A percentile compares a stretch with the other conserved stretches of the same genome.
Conservation (phyloP, 2,888 invertebrate genomes). For the Apamea crenata region DNA sequence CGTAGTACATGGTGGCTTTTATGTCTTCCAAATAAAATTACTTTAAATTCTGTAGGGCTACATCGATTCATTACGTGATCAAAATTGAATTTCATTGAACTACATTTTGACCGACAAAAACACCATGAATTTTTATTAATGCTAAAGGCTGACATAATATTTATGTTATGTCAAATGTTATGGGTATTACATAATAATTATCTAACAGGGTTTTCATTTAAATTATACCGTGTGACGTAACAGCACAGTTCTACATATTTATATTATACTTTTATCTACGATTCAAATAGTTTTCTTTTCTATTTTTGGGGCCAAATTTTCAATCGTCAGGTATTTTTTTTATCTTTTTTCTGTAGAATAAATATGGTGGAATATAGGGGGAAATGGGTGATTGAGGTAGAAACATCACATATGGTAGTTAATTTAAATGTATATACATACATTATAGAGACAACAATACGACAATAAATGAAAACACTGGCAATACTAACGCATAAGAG, state of each 20-base stretch:
- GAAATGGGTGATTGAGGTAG: too few species aligned
- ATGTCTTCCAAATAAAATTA: background rate
- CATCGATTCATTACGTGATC: conserved; percentile 10
- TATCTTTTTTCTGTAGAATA: too few species aligned
- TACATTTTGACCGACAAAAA: conserved; percentile 32
- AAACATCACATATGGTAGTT: too few species aligned
- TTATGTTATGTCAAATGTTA: conserved; percentile 11
- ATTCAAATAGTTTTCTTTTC: background rate
- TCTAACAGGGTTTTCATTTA: background rate
- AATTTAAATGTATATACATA: too few species aligned
- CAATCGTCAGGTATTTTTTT: too few species aligned
- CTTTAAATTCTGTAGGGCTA: conserved; percentile 24
- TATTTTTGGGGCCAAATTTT: background rate
- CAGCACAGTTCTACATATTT: too few species aligned
- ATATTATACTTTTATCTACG: too few species aligned
- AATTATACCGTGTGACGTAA: conserved; percentile 15
- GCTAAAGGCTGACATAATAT: conserved; percentile 2
- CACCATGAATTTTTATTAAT: conserved; percentile 34
- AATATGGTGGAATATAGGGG: too few species aligned
- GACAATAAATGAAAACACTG: too few species aligned
- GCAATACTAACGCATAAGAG: too few species aligned
- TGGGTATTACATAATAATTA: conserved; percentile 6
- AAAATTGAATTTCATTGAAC: conserved; percentile 27
- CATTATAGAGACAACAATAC: too few species aligned
- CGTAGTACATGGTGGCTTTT: background rate